Conservation (phyloP, 2,888 invertebrate genomes). For the Agelastica alni region DNA sequence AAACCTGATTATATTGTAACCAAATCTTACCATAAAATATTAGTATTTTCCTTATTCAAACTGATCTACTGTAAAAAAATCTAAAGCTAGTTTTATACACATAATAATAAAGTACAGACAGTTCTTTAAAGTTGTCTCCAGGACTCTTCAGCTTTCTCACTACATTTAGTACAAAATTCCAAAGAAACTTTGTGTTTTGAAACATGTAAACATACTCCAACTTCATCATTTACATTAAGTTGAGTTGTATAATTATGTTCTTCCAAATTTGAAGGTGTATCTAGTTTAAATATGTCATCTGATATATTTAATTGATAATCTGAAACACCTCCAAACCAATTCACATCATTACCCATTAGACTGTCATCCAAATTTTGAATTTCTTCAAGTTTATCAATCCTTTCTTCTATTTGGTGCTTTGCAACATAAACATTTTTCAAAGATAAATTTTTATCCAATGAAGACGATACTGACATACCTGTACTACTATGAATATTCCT, state of each 20-base stretch:
- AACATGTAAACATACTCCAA: conserved; percentile 64
- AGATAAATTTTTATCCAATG: conserved; percentile 46
- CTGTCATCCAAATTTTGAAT: background rate
- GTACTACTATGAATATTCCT: conserved; percentile 55
- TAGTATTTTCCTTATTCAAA: background rate
- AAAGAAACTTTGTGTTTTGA: conserved; percentile 62
- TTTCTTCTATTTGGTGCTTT: conserved; percentile 35
- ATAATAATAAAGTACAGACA: conserved; percentile 45
- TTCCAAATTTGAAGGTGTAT: conserved; percentile 23
- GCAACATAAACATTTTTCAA: conserved; percentile 39
- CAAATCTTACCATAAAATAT: too few relatives aligned
- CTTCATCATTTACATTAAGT: conserved; percentile 45
- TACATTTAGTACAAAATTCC: conserved; percentile 63
- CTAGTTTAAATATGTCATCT: conserved; percentile 10
- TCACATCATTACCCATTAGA: background rate
- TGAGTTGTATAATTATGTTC: conserved; percentile 49
- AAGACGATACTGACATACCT: conserved; percentile 52
- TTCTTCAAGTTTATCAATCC: conserved; percentile 29
- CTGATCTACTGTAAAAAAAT: background rate
- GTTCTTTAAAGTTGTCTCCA: conserved; percentile 41
- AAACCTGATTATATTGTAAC: too few relatives aligned
- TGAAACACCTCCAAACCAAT: conserved; percentile 11
- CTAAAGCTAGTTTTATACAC: conserved; percentile 3
- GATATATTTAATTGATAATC: conserved; percentile 30
- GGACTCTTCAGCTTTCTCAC: conserved; percentile 55